phyloP scores from a whole-genome alignment of 1,140 invertebrate genomes.

The Limonius californicus region DNA sequence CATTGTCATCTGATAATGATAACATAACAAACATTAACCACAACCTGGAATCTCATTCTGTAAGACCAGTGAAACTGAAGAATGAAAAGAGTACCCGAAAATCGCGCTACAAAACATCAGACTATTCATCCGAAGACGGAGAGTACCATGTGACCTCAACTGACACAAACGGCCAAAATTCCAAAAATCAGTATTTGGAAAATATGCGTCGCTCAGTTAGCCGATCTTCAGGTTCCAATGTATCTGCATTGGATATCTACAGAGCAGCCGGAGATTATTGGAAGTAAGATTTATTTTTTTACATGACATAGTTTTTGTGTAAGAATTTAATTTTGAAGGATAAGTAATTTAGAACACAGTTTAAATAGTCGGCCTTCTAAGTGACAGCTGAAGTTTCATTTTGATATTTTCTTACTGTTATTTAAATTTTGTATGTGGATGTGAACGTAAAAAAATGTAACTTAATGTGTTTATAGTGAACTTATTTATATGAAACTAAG shows the following conservation, averaged over 20 bases:
- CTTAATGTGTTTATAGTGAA: too few relatives aligned
- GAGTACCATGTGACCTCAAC: slow-evolving; percentile 34
- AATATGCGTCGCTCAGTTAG: slow-evolving; percentile 18
- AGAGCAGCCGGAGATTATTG: slow-evolving; percentile 62
- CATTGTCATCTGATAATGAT: slow-evolving; percentile 21
- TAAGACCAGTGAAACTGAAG: not conserved
- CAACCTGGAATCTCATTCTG: not conserved
- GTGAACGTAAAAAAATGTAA: too few relatives aligned
- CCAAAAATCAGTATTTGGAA: slow-evolving; percentile 36
- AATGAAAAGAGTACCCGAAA: slow-evolving; percentile 22
- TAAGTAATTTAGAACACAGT: too few relatives aligned
- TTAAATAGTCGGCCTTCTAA: too few relatives aligned
- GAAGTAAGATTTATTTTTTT: slow-evolving; percentile 53
- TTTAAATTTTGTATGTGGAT: too few relatives aligned
- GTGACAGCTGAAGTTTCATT: too few relatives aligned
- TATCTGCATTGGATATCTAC: slow-evolving; percentile 50
- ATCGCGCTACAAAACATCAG: slow-evolving; percentile 47
- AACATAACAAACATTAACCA: not conserved
- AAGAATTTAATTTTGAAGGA: too few relatives aligned
- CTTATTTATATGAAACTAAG: too few relatives aligned
- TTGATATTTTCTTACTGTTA: too few relatives aligned
- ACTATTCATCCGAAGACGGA: slow-evolving; percentile 54
- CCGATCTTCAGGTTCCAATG: slow-evolving; percentile 21
- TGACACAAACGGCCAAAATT: slow-evolving; percentile 30
- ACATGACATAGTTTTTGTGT: too few relatives aligned